Evolutionary conservation across 1,140 invertebrate genomes (phyloP).

Genomic region (Heliconius hermathena): DNA sequence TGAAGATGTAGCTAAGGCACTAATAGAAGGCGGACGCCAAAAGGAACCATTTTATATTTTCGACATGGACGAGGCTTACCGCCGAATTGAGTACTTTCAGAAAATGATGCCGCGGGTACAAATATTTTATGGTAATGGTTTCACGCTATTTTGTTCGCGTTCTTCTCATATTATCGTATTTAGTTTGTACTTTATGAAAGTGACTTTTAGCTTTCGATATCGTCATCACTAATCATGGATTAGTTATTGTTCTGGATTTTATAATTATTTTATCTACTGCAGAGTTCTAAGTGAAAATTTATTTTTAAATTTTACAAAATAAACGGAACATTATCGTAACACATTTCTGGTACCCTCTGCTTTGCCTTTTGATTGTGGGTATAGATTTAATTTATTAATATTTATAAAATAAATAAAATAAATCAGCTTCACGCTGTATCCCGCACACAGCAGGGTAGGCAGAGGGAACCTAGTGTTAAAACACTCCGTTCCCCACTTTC

Average conservation of each 20-base stretch:
- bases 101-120: constrained; percentile 48
- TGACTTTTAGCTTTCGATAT: too few relatives aligned
- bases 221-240: too few relatives aligned
- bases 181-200: too few relatives aligned
- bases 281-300: neutral
- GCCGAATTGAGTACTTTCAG: constrained; percentile 43
- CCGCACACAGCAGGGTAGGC: too few relatives aligned
- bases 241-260: too few relatives aligned
- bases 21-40: constrained; percentile 46
- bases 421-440: too few relatives aligned
- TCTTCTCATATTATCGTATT: neutral
- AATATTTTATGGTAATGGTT: constrained; percentile 52
- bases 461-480: too few relatives aligned
- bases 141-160: neutral
- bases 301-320: neutral
- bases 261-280: neutral
- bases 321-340: neutral
- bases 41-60: constrained; percentile 50
- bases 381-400: neutral
- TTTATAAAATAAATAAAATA: neutral
- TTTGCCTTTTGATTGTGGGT: neutral
- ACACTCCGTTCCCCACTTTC: too few relatives aligned
- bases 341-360: neutral
- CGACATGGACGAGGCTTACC: constrained; percentile 46
- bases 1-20: constrained; percentile 40